Base-by-base conservation (phyloP, 2,797 vertebrate species). In the Tapera naevia region DNA sequence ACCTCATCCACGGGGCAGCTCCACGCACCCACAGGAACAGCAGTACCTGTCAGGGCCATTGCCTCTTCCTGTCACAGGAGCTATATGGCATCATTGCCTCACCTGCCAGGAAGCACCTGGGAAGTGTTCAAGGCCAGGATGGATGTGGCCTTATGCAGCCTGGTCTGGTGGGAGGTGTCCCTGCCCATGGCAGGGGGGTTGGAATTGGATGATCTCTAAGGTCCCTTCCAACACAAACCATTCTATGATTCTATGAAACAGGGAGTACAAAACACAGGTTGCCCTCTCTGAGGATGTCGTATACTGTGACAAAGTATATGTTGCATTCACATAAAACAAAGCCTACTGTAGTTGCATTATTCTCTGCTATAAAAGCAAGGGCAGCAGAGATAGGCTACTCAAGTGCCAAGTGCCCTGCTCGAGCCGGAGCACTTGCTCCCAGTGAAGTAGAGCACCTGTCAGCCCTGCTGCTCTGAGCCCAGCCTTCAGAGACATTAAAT, bases 381-480 rank as follows among this genome's bases (percentile, higher is more conserved):
- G 10, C 67, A 28, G 33, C 0, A 0, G 41, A 43, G 25, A 35
- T 74, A 4, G 43, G 21, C 48, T 43, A 9, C 0, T 0, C 19
- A 39, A 62, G 39, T 50, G 37, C 39, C 67, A 35, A 45, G 81
- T 5, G 23, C 30, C 39, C 5, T 8, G 35, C 28, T 66, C 2
- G 1, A 25, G 70, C 3, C 1, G 15, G 24, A 88, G 45, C 0
- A 0, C 28, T 90, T 24, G 35, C 56, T 67, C 23, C 14, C 33
- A 50, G 64, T 0, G 1, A 33, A 10, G 17, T 67, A 46, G 50
- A 67, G 70, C 83, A 93, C 83, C 86, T 72, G 88, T 33, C 73
- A 76, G 79, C 66, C 50, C 16, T 70, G 92, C 33, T 0, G 5
- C 60, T 41, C 65, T n/a, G 32, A 79, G 75, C 64, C n/a, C 8